Base-by-base conservation (phyloP, 2,888 invertebrate species). In the Xanthostigma xanthostigma region DNA sequence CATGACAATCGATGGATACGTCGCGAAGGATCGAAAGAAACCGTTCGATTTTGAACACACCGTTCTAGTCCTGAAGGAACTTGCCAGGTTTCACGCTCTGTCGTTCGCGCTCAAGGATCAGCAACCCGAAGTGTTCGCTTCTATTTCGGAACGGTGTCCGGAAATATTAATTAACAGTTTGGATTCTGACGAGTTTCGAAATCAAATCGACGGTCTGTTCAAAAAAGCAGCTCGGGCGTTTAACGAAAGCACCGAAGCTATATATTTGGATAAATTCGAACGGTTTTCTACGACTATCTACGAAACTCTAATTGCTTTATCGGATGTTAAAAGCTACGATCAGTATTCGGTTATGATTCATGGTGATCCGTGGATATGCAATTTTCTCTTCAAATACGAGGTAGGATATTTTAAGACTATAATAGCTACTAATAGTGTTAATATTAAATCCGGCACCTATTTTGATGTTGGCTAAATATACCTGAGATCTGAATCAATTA, bases 11-110 rank as follows among this genome's bases (percentile, higher is more conserved):
- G 14, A 46, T 8, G 58, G 58, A 2, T 61, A 53, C 46, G 43
- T 48, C 9, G n/a, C 59, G 41, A 53, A 52, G 43, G 49, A 57
- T 51, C 52, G 57, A 11, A 56, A 54, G 35, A 45, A 51, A 12
- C 55, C 57, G 8, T 58, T 64, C 53, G 53, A 62, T 39, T 53
- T 56, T 13, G 51, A 56, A 14, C 63, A 64, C 49, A 50, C 62
- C 1, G 48, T 47, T 12, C 36, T 58, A 9, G 56, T 60, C 12
- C 47, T 64, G 17, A 51, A 53, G 9, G 59, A 60, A 42, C 59
- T 61, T 41, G 64, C 58, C 0, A 59, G 58, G 45, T 58, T 61
- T 13, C 64, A 65, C 49, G 58, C 61, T 1, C 48, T 60, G 2
- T 60, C 60, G 2, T 57, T 58, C 13, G 62, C 59, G 1, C 49